Percentiles rank a stretch among this genome's conserved stretches.
phyloP scores from a whole-genome alignment of 2,797 vertebrate species.

The Sebastes jordani region DNA sequence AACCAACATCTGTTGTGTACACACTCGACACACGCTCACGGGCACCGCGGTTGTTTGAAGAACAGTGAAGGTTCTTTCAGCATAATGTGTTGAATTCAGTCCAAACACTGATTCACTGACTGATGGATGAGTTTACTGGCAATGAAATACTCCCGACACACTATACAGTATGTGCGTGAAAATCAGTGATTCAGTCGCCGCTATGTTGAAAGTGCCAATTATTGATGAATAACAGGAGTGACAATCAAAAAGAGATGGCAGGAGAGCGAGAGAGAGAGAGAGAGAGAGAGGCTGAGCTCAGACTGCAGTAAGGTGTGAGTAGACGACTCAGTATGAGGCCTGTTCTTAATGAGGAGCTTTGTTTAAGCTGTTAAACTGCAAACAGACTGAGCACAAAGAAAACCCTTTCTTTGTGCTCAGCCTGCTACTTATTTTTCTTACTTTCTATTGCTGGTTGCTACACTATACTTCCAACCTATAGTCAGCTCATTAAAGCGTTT shows the following conservation, averaged over 20 bases:
- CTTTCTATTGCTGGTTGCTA: slow-evolving; percentile 5
- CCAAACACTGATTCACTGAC: slow-evolving; percentile 47
- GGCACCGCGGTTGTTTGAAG: slow-evolving; percentile 20
- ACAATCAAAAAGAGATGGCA: slow-evolving; percentile 41
- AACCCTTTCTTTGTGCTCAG: slow-evolving; percentile 39
- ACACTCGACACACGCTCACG: neutral
- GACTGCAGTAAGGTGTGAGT: slow-evolving; percentile 59
- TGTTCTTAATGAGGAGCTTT: slow-evolving; percentile 68
- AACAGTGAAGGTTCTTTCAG: slow-evolving; percentile 32
- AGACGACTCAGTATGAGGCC: slow-evolving; percentile 64
- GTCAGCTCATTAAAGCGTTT: slow-evolving; percentile 2
- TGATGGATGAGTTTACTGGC: slow-evolving; percentile 41
- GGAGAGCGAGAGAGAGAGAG: slow-evolving; percentile 10
- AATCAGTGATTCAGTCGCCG: slow-evolving; percentile 26
- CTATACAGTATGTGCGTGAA: slow-evolving; percentile 17
- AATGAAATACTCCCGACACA: slow-evolving; percentile 30
- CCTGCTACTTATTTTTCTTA: slow-evolving; percentile 11
- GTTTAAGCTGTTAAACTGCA: slow-evolving; percentile 64
- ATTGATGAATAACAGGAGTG: slow-evolving; percentile 56
- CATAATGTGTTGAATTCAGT: slow-evolving; percentile 25
- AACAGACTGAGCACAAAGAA: slow-evolving; percentile 53
- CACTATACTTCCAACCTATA: neutral
- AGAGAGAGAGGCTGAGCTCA: slow-evolving; percentile 5
- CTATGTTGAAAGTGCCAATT: slow-evolving; percentile 48
- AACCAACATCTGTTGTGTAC: slow-evolving; percentile 5